Percentiles rank a stretch among this genome's conserved stretches.
Evolutionary conservation across 1,140 invertebrate genomes (phyloP).

Genomic region (Cotesia glomerata): DNA sequence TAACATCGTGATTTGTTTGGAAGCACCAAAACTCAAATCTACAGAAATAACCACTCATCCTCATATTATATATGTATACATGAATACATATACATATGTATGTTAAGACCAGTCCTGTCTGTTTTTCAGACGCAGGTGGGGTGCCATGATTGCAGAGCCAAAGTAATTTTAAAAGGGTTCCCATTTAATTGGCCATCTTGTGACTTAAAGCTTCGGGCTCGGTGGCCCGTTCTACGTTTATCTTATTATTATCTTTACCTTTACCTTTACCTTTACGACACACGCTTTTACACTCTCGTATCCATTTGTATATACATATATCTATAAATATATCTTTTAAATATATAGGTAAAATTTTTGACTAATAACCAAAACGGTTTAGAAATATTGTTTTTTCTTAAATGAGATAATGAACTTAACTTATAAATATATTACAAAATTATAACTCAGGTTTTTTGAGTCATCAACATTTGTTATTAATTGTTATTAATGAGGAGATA

Average conservation of each 20-base stretch:
- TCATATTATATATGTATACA: neutral
- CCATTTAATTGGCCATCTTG: slow-evolving; percentile 22
- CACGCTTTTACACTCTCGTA: neutral
- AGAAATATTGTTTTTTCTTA: neutral
- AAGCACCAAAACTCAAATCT: neutral
- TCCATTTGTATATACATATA: no score
- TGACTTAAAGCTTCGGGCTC: neutral
- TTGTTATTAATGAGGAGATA: neutral
- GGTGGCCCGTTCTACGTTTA: neutral
- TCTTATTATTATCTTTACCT: neutral
- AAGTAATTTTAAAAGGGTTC: neutral
- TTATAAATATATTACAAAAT: neutral
- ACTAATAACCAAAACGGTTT: neutral
- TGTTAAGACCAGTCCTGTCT: neutral
- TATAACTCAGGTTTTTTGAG: neutral
- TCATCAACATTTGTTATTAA: neutral
- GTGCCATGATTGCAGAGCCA: slow-evolving; percentile 12
- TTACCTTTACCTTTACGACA: neutral
- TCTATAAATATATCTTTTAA: neutral
- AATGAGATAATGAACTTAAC: no score
- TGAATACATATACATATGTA: no score
- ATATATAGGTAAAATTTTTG: neutral
- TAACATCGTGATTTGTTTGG: neutral
- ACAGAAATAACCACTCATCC: neutral
- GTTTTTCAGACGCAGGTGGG: slow-evolving; percentile 1